Evolutionary conservation across 2,113 vertebrate species (phyloP), one percentile per base, ranked within the genome.

Genomic region (Agapornis roseicollis): DNA sequence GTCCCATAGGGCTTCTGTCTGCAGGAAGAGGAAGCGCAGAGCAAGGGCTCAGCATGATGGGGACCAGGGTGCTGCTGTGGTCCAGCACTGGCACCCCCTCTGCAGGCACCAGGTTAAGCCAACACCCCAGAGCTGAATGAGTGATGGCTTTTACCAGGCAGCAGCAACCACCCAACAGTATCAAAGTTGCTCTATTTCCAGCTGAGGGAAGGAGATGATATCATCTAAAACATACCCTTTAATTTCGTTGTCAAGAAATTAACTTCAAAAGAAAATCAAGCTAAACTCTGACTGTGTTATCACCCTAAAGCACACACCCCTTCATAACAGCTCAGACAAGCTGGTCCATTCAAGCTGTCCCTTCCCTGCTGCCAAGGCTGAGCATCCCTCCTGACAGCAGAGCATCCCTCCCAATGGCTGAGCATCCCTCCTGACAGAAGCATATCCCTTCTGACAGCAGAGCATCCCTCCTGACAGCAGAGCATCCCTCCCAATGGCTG

Each of bases 231-330:
- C 1, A 0, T 7, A 85, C 52, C 85, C 93, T 84, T 53, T 11
- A 80, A 94, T 90, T 96, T 83, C 19, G 23, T 2, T 85, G 81
- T 88, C 92, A 93, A 35, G 42, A 29, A 85, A 74, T 55, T 68
- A 87, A 50, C 33, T 50, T 80, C 44, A 81, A 76, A 58, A 12
- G 27, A 66, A 56, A 89, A 42, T 13, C 84, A 64, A 87, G 33
- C 27, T 14, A 46, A 87, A 66, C 84, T 73, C 89, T 1, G 7
- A 37, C 50, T 71, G 70, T 13, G 7, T 81, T 13, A 31, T 55
- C 47, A 5, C 41, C 88, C 41, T 47, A n/a, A 93, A 89, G 31
- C 24, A 47, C 63, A 28, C 29, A 10, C 11, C 0, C 4, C 46
- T 73, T 27, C 7, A 0, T 53, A 29, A 64, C 63, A 61, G 37